Conservation (phyloP, 2,113 vertebrate genomes). For the Osmerus mordax region DNA sequence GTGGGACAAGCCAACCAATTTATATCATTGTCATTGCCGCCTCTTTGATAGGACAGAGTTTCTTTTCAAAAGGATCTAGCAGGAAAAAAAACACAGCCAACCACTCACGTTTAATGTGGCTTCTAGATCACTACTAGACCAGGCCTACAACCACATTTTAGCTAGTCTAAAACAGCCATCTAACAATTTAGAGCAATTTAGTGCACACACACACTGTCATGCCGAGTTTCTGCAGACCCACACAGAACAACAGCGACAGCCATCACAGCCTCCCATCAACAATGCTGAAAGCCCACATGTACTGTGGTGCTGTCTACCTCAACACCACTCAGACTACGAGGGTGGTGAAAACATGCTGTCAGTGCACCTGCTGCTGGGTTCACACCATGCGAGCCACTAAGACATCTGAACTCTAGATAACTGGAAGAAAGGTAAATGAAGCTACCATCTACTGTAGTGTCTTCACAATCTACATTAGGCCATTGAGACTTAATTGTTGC, state of each 20-base stretch:
- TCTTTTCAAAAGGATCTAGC: slow-evolving; percentile 34
- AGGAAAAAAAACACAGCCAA: slow-evolving; percentile 23
- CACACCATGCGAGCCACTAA: not conserved
- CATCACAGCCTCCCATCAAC: not conserved
- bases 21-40: slow-evolving; percentile 62
- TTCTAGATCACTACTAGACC: too few relatives aligned
- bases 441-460: not conserved
- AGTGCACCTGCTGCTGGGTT: too few relatives aligned
- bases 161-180: too few relatives aligned
- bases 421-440: not conserved
- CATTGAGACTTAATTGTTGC: not conserved
- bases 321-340: too few relatives aligned
- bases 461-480: not conserved
- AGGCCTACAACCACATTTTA: too few relatives aligned
- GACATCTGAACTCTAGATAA: not conserved
- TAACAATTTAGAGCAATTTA: not conserved
- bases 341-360: too few relatives aligned
- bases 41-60: slow-evolving; percentile 9
- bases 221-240: not conserved
- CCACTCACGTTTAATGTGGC: too few relatives aligned
- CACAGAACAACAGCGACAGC: not conserved
- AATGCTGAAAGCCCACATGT: not conserved
- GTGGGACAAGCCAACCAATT: slow-evolving; percentile 43
- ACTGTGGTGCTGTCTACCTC: not conserved
- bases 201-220: not conserved